Base-by-base conservation (phyloP, 2,888 invertebrate genomes). In the Octonoba sinensis region DNA sequence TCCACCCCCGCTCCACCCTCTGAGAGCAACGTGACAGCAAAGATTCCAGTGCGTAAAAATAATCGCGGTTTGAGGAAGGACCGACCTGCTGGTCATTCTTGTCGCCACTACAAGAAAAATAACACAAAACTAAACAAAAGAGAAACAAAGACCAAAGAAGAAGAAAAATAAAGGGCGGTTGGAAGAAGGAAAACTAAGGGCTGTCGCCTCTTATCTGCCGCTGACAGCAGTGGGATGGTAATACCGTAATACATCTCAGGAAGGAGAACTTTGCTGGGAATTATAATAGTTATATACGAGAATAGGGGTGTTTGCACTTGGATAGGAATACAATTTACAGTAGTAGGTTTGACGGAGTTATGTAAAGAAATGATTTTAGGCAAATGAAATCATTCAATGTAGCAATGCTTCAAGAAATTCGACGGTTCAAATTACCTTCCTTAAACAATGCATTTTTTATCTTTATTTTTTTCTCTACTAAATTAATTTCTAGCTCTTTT, bases 1-100 rank as follows among this genome's bases (percentile, higher is more conserved):
- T 27, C 74, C 74, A 12, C 57, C 62, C 36, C 20, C 11, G 8
- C 24, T 24, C 60, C 54, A n/a, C 8, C 56, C 46, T 46, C 46
- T 15, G 49, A 51, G 62, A 66, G 36, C 69, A 13, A 67, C 60
- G 44, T 60, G 60, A 67, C 66, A 67, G 57, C 49, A 47, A 49
- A 75, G 67, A 75, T 75, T 75, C 67, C 44, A 60, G 60, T 51
- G 75, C 51, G 75, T 59, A 67, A 75, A 75, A 75, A 60, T 67
- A 75, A 76, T 70, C 76, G 69, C 76, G 76, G 76, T 76, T 76
- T 76, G 62, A 51, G 67, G 57, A 69, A 51, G 76, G 69, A 62
- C 76, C 62, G 62, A 76, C 76, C 69, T 67, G 51, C 76, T 76
- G 62, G 76, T 75, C 75, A 75, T 67, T 44, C 67, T 44, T 67